Evolutionary conservation across 2,888 invertebrate species (phyloP).

Genomic region (Electrophaes corylata): DNA sequence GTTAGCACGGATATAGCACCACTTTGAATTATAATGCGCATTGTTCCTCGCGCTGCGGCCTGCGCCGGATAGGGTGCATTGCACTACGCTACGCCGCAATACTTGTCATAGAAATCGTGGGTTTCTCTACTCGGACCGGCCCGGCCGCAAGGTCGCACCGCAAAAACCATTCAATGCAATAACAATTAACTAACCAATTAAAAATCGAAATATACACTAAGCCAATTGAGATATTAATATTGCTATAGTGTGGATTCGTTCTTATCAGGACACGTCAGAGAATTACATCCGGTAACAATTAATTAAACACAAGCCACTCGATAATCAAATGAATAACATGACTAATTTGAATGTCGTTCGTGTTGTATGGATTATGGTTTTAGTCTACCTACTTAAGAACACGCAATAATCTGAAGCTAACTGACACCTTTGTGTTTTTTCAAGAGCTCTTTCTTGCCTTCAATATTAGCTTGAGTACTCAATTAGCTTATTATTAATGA

Average conservation of each 20-base stretch:
- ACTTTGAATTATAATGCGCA: constrained; percentile 82
- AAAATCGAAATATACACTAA: constrained; percentile 30
- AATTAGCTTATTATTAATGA: too few species aligned
- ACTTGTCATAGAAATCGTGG: constrained; percentile 77
- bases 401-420: not conserved
- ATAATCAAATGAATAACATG: not conserved
- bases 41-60: constrained; percentile 71
- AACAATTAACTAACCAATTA: constrained; percentile 41
- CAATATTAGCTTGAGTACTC: constrained; percentile 49
- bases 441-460: constrained; percentile 51
- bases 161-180: constrained; percentile 43
- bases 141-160: constrained; percentile 57
- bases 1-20: constrained; percentile 78
- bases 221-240: constrained; percentile 32
- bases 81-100: constrained; percentile 75
- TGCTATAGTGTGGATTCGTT: constrained; percentile 21
- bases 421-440: constrained; percentile 41
- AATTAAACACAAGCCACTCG: not conserved
- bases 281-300: constrained; percentile 30
- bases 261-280: constrained; percentile 27
- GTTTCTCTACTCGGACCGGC: constrained; percentile 62
- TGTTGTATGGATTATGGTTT: not conserved
- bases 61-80: constrained; percentile 75
- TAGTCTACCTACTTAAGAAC: too few species aligned
- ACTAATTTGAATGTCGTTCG: not conserved